Evolutionary conservation across 2,888 invertebrate species (phyloP), one percentile per base, ranked within the genome.

Genomic region (Synanthedon andrenaeformis): DNA sequence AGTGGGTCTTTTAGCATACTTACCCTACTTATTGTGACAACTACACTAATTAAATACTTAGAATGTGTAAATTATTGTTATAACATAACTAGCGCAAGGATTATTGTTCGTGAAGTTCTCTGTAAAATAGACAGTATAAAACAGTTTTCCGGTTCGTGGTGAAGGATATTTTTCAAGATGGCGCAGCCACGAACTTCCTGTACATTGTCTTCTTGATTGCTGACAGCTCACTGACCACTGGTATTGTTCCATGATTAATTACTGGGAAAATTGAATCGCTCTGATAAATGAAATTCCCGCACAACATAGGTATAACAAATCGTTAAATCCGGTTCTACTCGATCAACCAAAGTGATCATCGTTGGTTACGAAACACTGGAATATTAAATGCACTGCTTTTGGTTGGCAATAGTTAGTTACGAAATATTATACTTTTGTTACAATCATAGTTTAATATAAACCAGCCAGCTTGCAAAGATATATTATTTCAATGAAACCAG

Each of bases 211-310:
- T 45, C 45, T 45, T 8, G 45, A n/a, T 14, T 45, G 45, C 45
- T 45, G 45, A 45, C 45, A 5, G 14, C 49, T 49, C 23, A 23
- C 49, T 49, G 19, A 13, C 49, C 23, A 12, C 17, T 49, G 49
- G 10, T 49, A 49, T 74, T 75, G 72, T 74, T 70, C 63, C 63
- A 62, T 76, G 76, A 76, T 77, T 77, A 76, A 77, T 77, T 69
- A 70, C 65, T 64, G 62, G 62, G 68, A 69, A 77, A 76, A 77
- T 76, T 77, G 76, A 77, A 77, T 70, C 56, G 55, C 56, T 64
- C 64, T 74, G 73, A 76, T 74, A 72, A 75, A 76, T 76, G 73
- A 75, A 77, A 76, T 70, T 74, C 68, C 72, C 70, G 67, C 72
- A 74, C 72, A 75, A 72, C 72, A 70, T 35, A 35, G 28, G 28